A percentile compares a stretch with the other conserved stretches of the same genome.
These are phyloP conservation scores for Amphiduros pacificus DNA, from an alignment of 2,888 invertebrate species.

Conservation along the genomic window DNA sequence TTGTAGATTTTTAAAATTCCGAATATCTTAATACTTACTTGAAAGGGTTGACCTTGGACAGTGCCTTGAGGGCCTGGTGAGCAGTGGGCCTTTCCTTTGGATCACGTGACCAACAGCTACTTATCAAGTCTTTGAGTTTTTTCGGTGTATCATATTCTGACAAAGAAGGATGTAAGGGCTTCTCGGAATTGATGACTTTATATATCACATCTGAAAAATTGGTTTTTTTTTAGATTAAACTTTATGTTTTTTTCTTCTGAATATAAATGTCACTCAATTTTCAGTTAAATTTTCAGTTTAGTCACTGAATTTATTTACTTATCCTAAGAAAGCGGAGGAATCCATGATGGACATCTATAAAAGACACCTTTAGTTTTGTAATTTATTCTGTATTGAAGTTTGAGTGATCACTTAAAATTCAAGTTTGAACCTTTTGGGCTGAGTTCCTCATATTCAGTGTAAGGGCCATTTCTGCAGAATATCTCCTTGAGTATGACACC, in stretches of 20 bases:
- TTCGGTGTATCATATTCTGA: not conserved
- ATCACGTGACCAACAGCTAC: slow-evolving; percentile 44
- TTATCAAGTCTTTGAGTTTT: slow-evolving; percentile 33
- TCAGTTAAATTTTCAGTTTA: too few relatives aligned
- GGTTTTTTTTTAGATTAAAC: too few relatives aligned
- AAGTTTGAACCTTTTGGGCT: slow-evolving; percentile 9
- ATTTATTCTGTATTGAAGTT: too few relatives aligned
- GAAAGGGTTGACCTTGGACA: slow-evolving; percentile 45
- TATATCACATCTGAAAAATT: too few relatives aligned
- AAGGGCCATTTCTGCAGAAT: slow-evolving; percentile 45
- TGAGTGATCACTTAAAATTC: too few relatives aligned
- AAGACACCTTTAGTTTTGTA: too few relatives aligned
- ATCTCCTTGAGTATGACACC: slow-evolving; percentile 50
- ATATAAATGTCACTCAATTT: too few relatives aligned
- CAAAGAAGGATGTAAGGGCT: slow-evolving; percentile 4
- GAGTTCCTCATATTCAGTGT: slow-evolving; percentile 28
- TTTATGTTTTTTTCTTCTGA: too few relatives aligned
- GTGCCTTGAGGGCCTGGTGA: slow-evolving; percentile 36
- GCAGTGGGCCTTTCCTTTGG: slow-evolving; percentile 38
- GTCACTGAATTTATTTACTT: too few relatives aligned
- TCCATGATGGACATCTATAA: too few relatives aligned
- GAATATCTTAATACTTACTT: slow-evolving; percentile 21
- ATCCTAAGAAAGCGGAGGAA: too few relatives aligned
- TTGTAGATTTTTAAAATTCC: not conserved
- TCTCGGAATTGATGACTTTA: too few relatives aligned